Evolutionary conservation across 2,113 vertebrate species (phyloP).

Genomic region (Mesembrinibis cayennensis): DNA sequence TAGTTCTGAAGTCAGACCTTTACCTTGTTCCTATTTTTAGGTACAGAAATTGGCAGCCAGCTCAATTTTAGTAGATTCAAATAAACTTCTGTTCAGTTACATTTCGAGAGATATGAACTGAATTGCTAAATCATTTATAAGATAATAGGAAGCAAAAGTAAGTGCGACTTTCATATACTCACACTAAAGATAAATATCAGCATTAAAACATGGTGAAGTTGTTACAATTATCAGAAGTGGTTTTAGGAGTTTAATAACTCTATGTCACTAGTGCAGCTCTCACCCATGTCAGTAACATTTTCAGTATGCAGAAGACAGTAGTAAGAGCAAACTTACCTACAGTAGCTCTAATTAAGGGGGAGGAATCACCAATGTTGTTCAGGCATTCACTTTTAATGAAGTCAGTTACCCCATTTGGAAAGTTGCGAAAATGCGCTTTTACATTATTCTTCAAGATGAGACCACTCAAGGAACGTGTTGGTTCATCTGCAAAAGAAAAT

Average conservation of each 20-base stretch:
- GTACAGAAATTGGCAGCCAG: not conserved
- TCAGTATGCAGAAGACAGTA: not conserved
- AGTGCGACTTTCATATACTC: not conserved
- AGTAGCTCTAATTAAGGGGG: constrained; percentile 96
- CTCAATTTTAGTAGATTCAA: not conserved
- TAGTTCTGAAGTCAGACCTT: not conserved
- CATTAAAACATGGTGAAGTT: not conserved
- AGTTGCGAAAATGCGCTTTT: constrained; percentile 97
- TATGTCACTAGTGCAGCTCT: not conserved
- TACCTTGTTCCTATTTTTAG: not conserved
- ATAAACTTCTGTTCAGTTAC: not conserved
- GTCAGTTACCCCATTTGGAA: constrained; percentile 92
- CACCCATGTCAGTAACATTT: not conserved
- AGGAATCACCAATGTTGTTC: constrained; percentile 94
- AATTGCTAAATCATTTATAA: not conserved
- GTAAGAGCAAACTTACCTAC: constrained; percentile 83
- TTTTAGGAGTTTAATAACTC: not conserved
- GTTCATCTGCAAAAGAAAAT: constrained; percentile 85
- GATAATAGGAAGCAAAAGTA: not conserved
- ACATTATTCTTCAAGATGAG: constrained; percentile 98
- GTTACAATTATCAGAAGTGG: not conserved
- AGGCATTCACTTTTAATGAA: constrained; percentile 97
- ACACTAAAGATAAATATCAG: not conserved
- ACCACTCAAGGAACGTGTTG: constrained; percentile 94
- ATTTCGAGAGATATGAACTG: not conserved